Evolutionary conservation across 2,888 invertebrate genomes (phyloP).

Genomic region (Lepidocyrtinus sp.): DNA sequence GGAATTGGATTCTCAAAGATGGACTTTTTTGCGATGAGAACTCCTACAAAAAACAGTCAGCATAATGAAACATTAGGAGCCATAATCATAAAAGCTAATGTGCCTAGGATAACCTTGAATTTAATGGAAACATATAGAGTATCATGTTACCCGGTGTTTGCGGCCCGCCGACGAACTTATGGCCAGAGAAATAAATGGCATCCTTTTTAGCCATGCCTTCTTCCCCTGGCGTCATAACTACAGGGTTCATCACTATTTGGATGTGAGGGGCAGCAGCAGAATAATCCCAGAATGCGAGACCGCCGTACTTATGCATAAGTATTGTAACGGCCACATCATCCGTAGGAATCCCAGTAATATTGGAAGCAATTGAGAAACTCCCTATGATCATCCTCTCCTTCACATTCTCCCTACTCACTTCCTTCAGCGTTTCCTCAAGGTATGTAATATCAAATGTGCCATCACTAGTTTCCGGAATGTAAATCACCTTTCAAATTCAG

Average conservation of each 20-base stretch:
- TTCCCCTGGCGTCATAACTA: conserved; percentile 74
- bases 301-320: conserved; percentile 74
- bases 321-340: conserved; percentile 88
- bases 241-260: conserved; percentile 88
- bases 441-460: conserved; percentile 86
- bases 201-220: conserved; percentile 85
- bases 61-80: background rate
- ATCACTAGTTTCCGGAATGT: conserved; percentile 84
- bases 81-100: too few relatives aligned
- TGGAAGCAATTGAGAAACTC: conserved; percentile 89
- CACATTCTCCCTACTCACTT: conserved; percentile 69
- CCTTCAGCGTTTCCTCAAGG: conserved; percentile 81
- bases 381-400: conserved; percentile 79
- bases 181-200: conserved; percentile 92
- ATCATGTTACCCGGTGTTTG: conserved; percentile 80
- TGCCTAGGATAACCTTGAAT: background rate
- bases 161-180: conserved; percentile 92
- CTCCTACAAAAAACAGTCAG: conserved; percentile 72
- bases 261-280: conserved; percentile 86
- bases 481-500: conserved; percentile 78
- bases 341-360: conserved; percentile 88
- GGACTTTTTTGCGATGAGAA: conserved; percentile 79
- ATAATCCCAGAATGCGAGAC: conserved; percentile 85
- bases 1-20: conserved; percentile 75
- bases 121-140: background rate